Base-by-base conservation (phyloP, 2,888 invertebrate species). In the Sthenelais limicola region DNA sequence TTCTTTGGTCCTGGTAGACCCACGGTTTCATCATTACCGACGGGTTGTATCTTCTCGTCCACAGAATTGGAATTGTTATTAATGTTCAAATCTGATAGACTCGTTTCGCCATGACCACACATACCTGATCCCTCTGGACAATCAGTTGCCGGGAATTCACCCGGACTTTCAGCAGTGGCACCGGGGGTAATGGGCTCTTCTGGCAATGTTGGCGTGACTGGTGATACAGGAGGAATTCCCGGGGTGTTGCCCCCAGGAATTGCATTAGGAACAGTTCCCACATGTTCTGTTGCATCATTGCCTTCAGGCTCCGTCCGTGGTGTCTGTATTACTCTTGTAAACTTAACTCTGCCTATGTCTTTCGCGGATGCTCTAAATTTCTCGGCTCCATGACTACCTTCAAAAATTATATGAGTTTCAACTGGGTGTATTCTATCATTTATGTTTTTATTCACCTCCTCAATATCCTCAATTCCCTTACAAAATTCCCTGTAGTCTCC, bases 381-480 rank as follows among this genome's bases (percentile, higher is more conserved):
- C 7, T 79, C 78, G 7, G 73, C 51, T 1, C 78, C 78, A 43
- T 79, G 80, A 26, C 66, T 72, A 15, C 78, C 78, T 32, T 78
- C 78, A 68, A 79, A 80, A 12, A 75, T 32, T 26, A 80, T 78
- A 68, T 77, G 79, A 58, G 71, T 74, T 56, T 76, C 74, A 26
- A 32, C 48, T 7, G 79, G 77, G 26, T 72, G 67, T 18, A 80
- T 75, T 24, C 74, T 30, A 24, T 73, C 71, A 3, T 35, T 28
- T 35, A 80, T 76, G 68, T 79, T 80, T 30, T 30, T 54, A 38
- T 67, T 66, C 15, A 80, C 79, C 38, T 79, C 79, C 7, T 74
- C 71, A 30, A 80, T 62, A 26, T 80, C 80, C 4, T 52, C 71
- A 26, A 79, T 74, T 1, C 79, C 80, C 67, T 76, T 73, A 5